Percentiles rank a stretch among this genome's conserved stretches.
Evolutionary conservation across 2,113 vertebrate species (phyloP).

Genomic region (Himantopus leucocephalus): DNA sequence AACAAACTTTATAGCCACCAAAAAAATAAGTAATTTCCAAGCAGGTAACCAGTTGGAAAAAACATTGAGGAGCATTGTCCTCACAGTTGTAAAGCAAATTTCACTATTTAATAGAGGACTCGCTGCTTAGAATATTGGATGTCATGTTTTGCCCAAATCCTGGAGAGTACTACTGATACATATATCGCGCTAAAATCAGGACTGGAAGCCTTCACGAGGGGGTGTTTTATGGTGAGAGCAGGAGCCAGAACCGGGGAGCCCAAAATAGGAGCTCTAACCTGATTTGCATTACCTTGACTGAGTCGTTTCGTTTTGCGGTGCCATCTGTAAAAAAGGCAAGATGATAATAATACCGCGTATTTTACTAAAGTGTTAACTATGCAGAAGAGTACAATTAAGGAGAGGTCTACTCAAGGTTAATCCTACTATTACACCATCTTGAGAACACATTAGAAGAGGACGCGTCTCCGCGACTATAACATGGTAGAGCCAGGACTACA

Average conservation of each 20-base stretch:
- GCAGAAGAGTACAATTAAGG: background rate
- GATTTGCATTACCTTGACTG: background rate
- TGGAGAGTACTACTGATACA: background rate
- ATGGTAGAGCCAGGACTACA: background rate
- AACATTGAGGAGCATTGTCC: background rate
- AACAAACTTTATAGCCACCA: background rate
- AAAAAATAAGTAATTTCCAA: background rate
- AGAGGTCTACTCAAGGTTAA: background rate
- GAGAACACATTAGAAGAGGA: background rate
- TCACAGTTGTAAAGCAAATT: rapidly evolving
- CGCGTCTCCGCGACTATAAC: rapidly evolving
- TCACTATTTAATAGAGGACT: background rate
- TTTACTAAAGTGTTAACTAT: background rate
- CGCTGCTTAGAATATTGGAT: background rate
- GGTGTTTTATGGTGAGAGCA: too few species aligned
- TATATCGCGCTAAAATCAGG: rapidly evolving
- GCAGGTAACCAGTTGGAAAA: background rate
- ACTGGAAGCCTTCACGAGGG: background rate
- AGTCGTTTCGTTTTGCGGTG: background rate
- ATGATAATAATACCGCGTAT: background rate
- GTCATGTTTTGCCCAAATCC: too few species aligned
- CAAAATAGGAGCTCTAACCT: background rate
- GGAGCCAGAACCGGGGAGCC: background rate
- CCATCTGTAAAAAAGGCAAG: background rate
- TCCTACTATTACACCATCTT: background rate